Evolutionary conservation across 53 echinoderm and acorn worm species (phyloP), one percentile per base, ranked within the genome.

Genomic region (Antedon mediterranea): DNA sequence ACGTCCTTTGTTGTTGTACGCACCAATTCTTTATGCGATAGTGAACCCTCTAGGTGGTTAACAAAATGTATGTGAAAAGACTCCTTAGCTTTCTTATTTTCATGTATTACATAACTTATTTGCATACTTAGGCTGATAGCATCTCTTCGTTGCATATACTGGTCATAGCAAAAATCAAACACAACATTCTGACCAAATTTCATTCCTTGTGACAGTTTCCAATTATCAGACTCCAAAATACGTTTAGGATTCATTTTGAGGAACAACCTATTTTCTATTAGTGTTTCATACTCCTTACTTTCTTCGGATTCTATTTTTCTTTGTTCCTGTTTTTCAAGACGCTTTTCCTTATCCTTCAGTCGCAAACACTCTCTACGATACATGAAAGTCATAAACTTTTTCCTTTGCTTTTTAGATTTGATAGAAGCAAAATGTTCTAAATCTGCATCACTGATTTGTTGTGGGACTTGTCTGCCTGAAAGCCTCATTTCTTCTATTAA

Each of bases 61-160:
- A 75, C 83, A 88, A 87, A 98, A 78, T 90, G 92, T 42, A 98
- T 76, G 79, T 85, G 43, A 33, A 92, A 98, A 26, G 98, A 88
- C 11, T 98, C 88, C 75, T 31, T 77, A 4, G 86, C 87, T 29
- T 30, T 8, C 71, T 88, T 93, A 77, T 91, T 98, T 13, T 85
- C 86, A 72, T 82, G 79, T 14, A 88, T 18, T 0, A 73, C 77
- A 43, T 85, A 75, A 31, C 33, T 78, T 0, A 98, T 81, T 77
- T 98, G 98, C 75, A 76, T 78, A 32, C 90, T 79, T 30, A 93
- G 80, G 43, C 84, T 85, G 28, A 83, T 78, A 26, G 90, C 74
- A 73, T 93, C 98, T 4, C 78, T 84, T 31, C 84, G 81, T 13
- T 20, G 82, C 98, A 98, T 98, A 14, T 83, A 77, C 0, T 86